A percentile compares a stretch with the other conserved stretches of the same genome.
Evolutionary conservation across 1,140 invertebrate genomes (phyloP).

Genomic region (Drosophila miranda): DNA sequence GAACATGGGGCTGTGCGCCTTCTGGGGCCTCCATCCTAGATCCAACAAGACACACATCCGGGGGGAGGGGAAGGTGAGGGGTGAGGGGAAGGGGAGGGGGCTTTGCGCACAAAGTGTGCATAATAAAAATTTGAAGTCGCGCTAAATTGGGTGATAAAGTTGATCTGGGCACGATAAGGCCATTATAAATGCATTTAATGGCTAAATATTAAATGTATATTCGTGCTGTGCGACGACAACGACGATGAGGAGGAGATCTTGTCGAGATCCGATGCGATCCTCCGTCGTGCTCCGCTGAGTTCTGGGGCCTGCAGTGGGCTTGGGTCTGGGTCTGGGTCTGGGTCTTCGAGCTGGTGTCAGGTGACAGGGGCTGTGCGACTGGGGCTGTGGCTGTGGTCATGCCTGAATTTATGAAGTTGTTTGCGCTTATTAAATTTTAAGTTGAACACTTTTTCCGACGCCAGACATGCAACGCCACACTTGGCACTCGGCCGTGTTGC

Average conservation of each 20-base stretch:
- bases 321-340: slow-evolving; percentile 6
- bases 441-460: slow-evolving; percentile 63
- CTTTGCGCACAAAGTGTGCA: slow-evolving; percentile 40
- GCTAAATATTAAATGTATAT: slow-evolving; percentile 79
- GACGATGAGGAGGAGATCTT: slow-evolving; percentile 18
- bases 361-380: slow-evolving; percentile 46
- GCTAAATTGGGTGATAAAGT: slow-evolving; percentile 74
- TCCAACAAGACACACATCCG: too few relatives aligned
- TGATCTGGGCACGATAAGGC: slow-evolving; percentile 74
- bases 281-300: slow-evolving; percentile 37
- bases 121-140: slow-evolving; percentile 63
- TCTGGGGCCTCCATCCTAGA: too few relatives aligned
- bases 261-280: slow-evolving; percentile 5
- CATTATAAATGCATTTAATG: slow-evolving; percentile 80
- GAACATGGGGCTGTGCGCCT: too few relatives aligned
- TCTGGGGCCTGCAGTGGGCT: neutral
- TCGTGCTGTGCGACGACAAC: slow-evolving; percentile 51
- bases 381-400: too few relatives aligned
- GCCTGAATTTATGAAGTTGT: slow-evolving; percentile 77
- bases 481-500: slow-evolving; percentile 19
- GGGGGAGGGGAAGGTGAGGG: too few relatives aligned
- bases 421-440: slow-evolving; percentile 79
- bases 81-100: neutral
- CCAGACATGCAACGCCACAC: slow-evolving; percentile 51
- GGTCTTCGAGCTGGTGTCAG: slow-evolving; percentile 42